Evolutionary conservation across 2,888 invertebrate species (phyloP).

Genomic region (Lasioglossum lativentre): DNA sequence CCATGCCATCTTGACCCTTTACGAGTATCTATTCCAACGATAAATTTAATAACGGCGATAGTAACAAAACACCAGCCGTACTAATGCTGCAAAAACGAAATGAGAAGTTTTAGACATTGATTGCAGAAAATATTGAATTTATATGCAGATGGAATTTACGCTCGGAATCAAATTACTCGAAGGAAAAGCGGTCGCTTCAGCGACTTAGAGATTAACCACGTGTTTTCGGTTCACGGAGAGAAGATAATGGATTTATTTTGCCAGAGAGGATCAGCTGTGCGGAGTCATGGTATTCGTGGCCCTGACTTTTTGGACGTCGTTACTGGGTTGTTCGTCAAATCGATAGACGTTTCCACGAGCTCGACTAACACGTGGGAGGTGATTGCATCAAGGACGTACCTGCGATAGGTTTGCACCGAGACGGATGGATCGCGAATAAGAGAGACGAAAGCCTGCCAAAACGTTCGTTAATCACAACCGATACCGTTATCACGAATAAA

Average conservation of each 20-base stretch:
- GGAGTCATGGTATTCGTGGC: conserved; percentile 32
- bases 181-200: not conserved
- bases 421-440: conserved; percentile 13
- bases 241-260: not conserved
- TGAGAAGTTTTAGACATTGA: not conserved
- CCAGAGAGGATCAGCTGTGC: not conserved
- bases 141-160: not conserved
- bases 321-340: conserved; percentile 53
- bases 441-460: conserved; percentile 42
- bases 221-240: not conserved
- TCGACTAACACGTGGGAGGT: conserved; percentile 58
- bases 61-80: not conserved
- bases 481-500: not conserved
- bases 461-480: not conserved
- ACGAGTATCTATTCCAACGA: not conserved
- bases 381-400: conserved; percentile 71
- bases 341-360: conserved; percentile 52
- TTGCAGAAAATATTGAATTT: not conserved
- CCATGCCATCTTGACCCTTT: not conserved
- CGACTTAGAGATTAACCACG: not conserved
- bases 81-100: not conserved
- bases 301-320: conserved; percentile 60
- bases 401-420: conserved; percentile 65
- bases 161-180: not conserved
- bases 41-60: not conserved